Evolutionary conservation across 2,888 invertebrate genomes (phyloP), one percentile per base, ranked within the genome.

Genomic region (Dryomyza anilis): DNA sequence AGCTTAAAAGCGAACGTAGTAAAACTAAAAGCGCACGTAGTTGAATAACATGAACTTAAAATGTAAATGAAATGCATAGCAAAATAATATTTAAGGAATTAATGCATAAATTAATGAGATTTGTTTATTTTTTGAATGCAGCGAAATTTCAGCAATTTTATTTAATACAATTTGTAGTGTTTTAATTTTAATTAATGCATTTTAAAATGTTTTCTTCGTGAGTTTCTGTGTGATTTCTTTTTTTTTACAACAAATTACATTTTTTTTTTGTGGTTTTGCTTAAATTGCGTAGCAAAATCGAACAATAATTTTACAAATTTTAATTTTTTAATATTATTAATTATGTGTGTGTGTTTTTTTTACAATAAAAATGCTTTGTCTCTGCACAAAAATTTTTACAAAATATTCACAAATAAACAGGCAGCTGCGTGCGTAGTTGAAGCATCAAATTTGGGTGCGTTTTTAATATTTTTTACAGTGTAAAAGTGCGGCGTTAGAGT

Each of bases 211-310:
- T 29, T 48, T 48, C 39, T 43, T 43, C 14, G n/a, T n/a, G n/a
- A n/a, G n/a, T n/a, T n/a, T n/a, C n/a, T n/a, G n/a, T n/a, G n/a
- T n/a, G n/a, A n/a, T n/a, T n/a, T 46, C 46, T 58, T 43, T 21
- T 25, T 36, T 52, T 60, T 52, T 61, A 61, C 61, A 61, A 61
- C 52, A 53, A 61, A 61, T 53, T 53, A 61, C 53, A 43, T 19
- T 27, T 33, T 53, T 46, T 58, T 58, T 14, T n/a, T n/a, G n/a
- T n/a, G n/a, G n/a, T n/a, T 59, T 33, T 55, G 39, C 30, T 19
- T 53, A 29, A 27, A 39, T n/a, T 43, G 61, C 39, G 53, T 30
- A 58, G 58, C 57, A 57, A 52, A 33, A 19, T 55, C 12, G 19
- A 57, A 46, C 21, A 45, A 46, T 25, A 46, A 30, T 46, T 58